These are phyloP conservation scores for Coendou prehensilis DNA, from an alignment of 2,797 vertebrate species.

Conservation along the genomic window DNA sequence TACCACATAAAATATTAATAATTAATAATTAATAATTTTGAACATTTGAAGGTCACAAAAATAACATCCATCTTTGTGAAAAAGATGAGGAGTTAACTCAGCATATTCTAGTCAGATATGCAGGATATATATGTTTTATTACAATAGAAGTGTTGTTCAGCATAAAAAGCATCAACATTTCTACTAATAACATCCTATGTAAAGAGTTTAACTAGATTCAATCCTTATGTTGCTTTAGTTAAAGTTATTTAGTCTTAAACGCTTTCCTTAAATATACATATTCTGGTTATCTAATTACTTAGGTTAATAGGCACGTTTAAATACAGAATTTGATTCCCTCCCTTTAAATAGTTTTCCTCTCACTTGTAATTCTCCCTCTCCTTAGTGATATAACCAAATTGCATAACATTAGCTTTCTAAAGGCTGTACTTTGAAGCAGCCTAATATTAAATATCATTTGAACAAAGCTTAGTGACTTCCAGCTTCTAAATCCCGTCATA, in stretches of 20 bases:
- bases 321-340: neutral
- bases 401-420: neutral
- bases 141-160: neutral
- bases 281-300: neutral
- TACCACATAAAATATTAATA: neutral
- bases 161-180: constrained; percentile 59
- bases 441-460: neutral
- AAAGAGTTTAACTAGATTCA: neutral
- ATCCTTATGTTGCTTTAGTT: neutral
- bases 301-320: constrained; percentile 23
- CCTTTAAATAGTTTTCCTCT: neutral
- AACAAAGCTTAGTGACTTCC: neutral
- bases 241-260: constrained; percentile 35
- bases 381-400: neutral
- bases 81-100: constrained; percentile 46
- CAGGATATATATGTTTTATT: neutral
- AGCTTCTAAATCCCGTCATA: neutral
- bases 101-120: constrained; percentile 62
- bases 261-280: neutral
- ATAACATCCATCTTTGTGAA: constrained; percentile 47
- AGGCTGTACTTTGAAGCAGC: neutral
- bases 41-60: constrained; percentile 41
- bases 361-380: constrained; percentile 4
- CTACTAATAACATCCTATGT: constrained; percentile 42
- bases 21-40: too few relatives aligned